Evolutionary conservation across 2,113 vertebrate genomes (phyloP).

Genomic region (Machaerirhynchus nigripectus): DNA sequence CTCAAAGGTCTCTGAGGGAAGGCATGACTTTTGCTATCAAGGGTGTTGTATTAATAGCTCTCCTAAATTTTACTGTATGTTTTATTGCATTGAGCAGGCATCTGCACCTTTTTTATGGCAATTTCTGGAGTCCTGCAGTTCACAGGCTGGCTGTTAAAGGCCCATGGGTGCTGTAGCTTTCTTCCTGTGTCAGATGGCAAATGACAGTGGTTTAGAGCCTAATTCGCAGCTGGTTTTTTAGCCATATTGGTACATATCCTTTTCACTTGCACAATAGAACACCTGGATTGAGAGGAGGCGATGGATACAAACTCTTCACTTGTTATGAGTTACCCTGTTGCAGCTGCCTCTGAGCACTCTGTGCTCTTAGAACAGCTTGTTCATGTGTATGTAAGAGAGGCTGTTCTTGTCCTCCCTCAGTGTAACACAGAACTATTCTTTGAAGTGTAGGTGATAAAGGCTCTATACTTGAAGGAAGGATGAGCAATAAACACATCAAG

Average conservation of each 20-base stretch:
- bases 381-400: background rate
- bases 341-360: background rate
- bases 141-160: background rate
- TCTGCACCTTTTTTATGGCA: background rate
- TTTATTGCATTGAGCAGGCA: background rate
- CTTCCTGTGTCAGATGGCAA: background rate
- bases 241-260: background rate
- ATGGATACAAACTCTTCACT: background rate
- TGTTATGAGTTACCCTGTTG: background rate
- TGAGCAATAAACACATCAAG: background rate
- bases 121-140: background rate
- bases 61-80: background rate
- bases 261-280: background rate
- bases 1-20: background rate
- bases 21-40: background rate
- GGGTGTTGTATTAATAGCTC: background rate
- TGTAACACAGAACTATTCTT: background rate
- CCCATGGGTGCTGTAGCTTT: background rate
- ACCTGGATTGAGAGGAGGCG: background rate
- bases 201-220: background rate
- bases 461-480: background rate
- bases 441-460: background rate
- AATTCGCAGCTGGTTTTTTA: background rate
- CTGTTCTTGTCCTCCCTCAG: background rate
- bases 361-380: background rate